Base-by-base conservation (phyloP, 2,888 invertebrate species). In the Seladonia tumulorum region DNA sequence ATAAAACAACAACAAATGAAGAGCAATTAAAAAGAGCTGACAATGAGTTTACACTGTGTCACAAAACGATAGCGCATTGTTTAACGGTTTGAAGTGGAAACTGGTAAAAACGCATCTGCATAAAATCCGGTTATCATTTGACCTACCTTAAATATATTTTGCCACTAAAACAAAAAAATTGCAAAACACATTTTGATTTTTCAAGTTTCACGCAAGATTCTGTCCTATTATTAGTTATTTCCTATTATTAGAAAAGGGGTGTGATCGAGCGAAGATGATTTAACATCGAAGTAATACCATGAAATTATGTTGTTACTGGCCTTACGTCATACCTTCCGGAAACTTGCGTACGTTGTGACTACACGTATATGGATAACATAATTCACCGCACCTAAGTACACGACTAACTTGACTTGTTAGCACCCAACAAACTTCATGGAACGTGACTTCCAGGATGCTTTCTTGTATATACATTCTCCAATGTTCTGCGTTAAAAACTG, bases 391-490 rank as follows among this genome's bases (percentile, higher is more conserved):
- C 60, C 60, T 49, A 49, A 49, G 49, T 60, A 60, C 60, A 60
- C 25, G 60, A 60, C 60, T 60, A 60, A 60, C 60, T n/a, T n/a
- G 63, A 35, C 49, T 45, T 39, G 16, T 12, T 18, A 35, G 10
- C 35, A 35, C 35, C 53, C 22, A 12, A 29, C 22, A 39, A 22
- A 53, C 53, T 53, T 35, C 22, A 35, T 12, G 22, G 42, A 22
- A 71, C 71, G 45, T n/a, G 60, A 60, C 25, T 60, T 60, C 60
- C 60, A 60, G 60, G 60, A 60, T 73, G 73, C 39, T 47, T 73
- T 49, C 73, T n/a, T 29, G 49, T 45, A 45, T 71, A 71, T 45
- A 49, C 45, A 35, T 63, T 35, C 53, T 10, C 42, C 42, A 8
- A 57, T 70, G 29, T n/a, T 53, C 45, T 22, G 14, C 25, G 57